These are phyloP conservation scores for Cherax quadricarinatus DNA, from an alignment of 1,140 invertebrate species.

Conservation along the genomic window DNA sequence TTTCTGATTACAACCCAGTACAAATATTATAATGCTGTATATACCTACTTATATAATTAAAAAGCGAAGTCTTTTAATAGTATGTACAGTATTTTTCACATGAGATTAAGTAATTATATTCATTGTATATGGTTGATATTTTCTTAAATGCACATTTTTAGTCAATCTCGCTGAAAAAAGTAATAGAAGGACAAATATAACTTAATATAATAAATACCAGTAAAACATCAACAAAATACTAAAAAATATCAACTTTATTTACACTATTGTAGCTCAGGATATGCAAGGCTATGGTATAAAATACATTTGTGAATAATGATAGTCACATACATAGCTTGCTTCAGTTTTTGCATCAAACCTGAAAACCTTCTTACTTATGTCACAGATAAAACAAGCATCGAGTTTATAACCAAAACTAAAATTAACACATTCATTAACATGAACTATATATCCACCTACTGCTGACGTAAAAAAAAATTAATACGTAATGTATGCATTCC, in stretches of 20 bases:
- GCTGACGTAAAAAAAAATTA: not conserved
- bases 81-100: too few species aligned
- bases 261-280: not conserved
- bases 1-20: too few species aligned
- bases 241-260: not conserved
- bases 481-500: conserved; percentile 2
- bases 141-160: conserved; percentile 2
- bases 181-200: not conserved
- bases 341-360: not conserved
- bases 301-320: not conserved
- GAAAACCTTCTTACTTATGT: not conserved
- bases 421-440: not conserved
- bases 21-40: too few species aligned
- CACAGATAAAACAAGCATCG: not conserved
- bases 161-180: not conserved
- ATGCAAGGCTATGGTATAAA: not conserved
- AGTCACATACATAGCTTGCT: not conserved
- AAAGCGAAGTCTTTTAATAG: too few species aligned
- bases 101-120: too few species aligned
- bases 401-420: not conserved
- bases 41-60: too few species aligned
- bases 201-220: not conserved
- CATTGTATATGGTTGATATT: not conserved
- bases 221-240: not conserved
- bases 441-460: not conserved